phyloP scores from a whole-genome alignment of 2,797 vertebrate genomes.

The Sylvia borin region DNA sequence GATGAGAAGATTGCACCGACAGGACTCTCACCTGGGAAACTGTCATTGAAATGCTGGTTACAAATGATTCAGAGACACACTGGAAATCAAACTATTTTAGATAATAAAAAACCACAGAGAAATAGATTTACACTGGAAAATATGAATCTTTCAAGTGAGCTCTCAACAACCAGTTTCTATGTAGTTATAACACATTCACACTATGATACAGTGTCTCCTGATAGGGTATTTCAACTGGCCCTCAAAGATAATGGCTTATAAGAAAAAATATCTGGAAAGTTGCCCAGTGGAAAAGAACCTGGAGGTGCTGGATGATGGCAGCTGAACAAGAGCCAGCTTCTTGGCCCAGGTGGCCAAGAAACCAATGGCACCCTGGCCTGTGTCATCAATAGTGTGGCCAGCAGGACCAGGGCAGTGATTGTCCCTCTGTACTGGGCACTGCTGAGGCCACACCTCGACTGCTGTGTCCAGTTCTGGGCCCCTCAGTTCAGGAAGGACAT shows the following conservation, averaged over 20 bases:
- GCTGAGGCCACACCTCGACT: rapidly evolving
- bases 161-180: not conserved
- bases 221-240: not conserved
- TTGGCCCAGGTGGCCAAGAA: not conserved
- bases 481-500: not conserved
- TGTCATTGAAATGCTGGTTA: not conserved
- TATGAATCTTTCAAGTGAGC: not conserved
- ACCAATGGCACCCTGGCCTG: not conserved
- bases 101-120: not conserved
- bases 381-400: rapidly evolving
- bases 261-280: not conserved
- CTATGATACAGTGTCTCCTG: not conserved
- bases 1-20: not conserved
- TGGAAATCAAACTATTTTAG: not conserved
- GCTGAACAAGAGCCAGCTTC: not conserved
- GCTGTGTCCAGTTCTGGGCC: rapidly evolving
- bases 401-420: not conserved
- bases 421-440: rapidly evolving
- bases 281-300: not conserved
- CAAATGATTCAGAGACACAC: not conserved
- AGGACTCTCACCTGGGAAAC: not conserved
- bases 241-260: not conserved
- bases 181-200: not conserved
- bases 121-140: not conserved
- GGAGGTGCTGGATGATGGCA: not conserved